phyloP scores from a whole-genome alignment of 2,797 vertebrate genomes.

The Sphenodon punctatus region DNA sequence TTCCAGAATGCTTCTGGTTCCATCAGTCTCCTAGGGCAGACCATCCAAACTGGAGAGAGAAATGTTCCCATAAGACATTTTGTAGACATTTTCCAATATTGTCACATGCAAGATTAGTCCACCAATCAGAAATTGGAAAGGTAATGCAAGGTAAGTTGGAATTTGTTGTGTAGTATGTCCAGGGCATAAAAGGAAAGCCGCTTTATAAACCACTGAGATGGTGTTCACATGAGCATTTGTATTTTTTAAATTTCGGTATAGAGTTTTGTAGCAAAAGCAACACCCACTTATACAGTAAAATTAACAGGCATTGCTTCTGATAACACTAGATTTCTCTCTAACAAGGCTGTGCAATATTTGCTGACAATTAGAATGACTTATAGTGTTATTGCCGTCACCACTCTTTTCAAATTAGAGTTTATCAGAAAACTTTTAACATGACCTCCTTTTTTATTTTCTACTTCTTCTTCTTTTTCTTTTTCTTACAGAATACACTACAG shows the following conservation, averaged over 20 bases:
- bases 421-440: background rate
- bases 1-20: too few species aligned
- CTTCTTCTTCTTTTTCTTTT: background rate
- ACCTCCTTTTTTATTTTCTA: background rate
- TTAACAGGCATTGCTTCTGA: background rate
- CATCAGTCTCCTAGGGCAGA: too few species aligned
- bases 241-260: slow-evolving; percentile 1
- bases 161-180: background rate
- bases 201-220: slow-evolving; percentile 18
- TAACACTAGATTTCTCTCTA: background rate
- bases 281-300: background rate
- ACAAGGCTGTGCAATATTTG: background rate
- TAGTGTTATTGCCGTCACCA: background rate
- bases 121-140: background rate
- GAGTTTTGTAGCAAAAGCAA: background rate
- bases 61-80: too few species aligned
- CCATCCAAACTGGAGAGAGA: too few species aligned
- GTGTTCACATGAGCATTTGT: background rate
- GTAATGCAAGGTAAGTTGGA: background rate
- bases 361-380: background rate
- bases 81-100: background rate
- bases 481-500: background rate
- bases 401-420: background rate
- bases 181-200: background rate
- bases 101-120: background rate